Evolutionary conservation across 2,888 invertebrate species (phyloP), one percentile per base, ranked within the genome.

Genomic region (Orgyia antiqua): DNA sequence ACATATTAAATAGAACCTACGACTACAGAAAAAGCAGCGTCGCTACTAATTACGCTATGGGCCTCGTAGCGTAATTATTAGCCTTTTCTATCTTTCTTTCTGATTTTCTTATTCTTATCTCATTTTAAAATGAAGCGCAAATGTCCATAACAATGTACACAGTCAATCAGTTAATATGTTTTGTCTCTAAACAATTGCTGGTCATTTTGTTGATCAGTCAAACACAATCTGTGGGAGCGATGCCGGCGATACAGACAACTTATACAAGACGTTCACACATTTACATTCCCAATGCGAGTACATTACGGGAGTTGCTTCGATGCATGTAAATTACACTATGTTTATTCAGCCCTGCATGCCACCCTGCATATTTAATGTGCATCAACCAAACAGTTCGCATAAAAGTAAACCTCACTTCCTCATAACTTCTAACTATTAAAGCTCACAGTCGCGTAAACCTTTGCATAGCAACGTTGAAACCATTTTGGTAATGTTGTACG

Each of bases 241-340:
- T 9, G 17, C 52, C 49, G 52, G 43, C 42, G 50, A 57, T 58
- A 69, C 58, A 68, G 40, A 66, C 42, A 55, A 52, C 43, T 52
- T 56, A 64, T 68, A 67, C 66, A 60, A 69, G 68, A 68, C 67
- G 65, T 67, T 63, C 53, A 20, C 57, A 47, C 68, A 78, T 83
- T 84, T 63, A 68, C 71, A 86, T 84, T 82, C 84, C 58, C 60
- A 52, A 47, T 54, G 73, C 77, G 72, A 68, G 66, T 73, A 80
- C 77, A 82, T 83, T 83, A 83, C 76, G 76, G 77, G 74, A 78
- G 79, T 67, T 55, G 68, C 82, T 72, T 62, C 73, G 78, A 75
- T 82, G 83, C 84, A 86, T 86, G 82, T 78, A 77, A 84, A 86
- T 79, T 63, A 75, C 57, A 60, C 64, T 65, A 77, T 82, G 84